phyloP scores from a whole-genome alignment of 35 echinoderm and acorn worm genomes.

The Anneissia japonica region DNA sequence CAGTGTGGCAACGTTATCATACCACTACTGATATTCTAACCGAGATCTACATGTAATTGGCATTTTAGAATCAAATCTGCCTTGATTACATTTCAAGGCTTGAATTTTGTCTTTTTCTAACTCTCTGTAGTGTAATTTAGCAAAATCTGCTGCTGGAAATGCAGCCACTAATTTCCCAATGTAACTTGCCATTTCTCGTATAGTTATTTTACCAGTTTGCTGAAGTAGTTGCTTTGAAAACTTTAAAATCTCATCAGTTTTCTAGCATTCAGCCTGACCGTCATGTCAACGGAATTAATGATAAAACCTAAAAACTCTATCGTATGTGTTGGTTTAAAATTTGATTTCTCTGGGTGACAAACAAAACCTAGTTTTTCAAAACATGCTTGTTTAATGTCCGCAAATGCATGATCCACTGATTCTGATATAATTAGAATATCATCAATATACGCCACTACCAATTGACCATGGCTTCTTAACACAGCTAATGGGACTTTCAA shows the following conservation, averaged over 20 bases:
- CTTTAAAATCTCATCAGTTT: conserved; percentile 35
- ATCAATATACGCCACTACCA: conserved; percentile 32
- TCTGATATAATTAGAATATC: conserved; percentile 14
- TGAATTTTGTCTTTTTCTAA: conserved; percentile 48
- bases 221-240: conserved; percentile 29
- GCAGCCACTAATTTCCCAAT: conserved; percentile 59
- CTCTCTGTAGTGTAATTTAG: conserved; percentile 35
- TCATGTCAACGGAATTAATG: conserved; percentile 37
- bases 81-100: conserved; percentile 12
- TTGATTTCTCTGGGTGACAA: background rate
- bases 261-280: conserved; percentile 17
- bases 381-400: background rate
- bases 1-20: background rate
- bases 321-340: conserved; percentile 25
- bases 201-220: background rate
- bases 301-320: conserved; percentile 58
- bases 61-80: background rate
- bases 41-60: background rate
- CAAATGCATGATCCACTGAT: background rate
- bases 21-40: background rate
- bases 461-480: conserved; percentile 12
- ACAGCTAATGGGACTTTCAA: conserved; percentile 35
- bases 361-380: background rate
- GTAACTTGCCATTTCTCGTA: conserved; percentile 43
- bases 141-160: conserved; percentile 44